phyloP scores from a whole-genome alignment of 1,140 invertebrate genomes.

The Drosophila kepulauana region DNA sequence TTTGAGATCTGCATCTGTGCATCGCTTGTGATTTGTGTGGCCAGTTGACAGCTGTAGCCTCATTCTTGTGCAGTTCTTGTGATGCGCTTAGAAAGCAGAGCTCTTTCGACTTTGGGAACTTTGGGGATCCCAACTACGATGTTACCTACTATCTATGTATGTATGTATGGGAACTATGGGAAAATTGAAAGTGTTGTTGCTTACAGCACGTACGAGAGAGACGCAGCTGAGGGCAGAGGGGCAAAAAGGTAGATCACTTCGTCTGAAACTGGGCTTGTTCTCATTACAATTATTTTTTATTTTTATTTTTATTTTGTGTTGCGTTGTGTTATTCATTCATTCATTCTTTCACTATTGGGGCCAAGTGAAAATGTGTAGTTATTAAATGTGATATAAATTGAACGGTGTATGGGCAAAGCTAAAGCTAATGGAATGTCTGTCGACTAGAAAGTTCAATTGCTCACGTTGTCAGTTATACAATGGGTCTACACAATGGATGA shows the following conservation, averaged over 20 bases:
- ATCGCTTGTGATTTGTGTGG: slow-evolving; percentile 75
- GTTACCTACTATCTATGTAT: no score
- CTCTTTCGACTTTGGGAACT: slow-evolving; percentile 13
- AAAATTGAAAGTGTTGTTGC: slow-evolving; percentile 43
- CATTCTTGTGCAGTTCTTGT: slow-evolving; percentile 26
- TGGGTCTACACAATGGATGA: no score
- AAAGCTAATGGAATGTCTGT: background rate
- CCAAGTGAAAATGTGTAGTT: slow-evolving; percentile 34
- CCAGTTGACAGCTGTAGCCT: slow-evolving; percentile 11
- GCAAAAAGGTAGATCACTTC: slow-evolving; percentile 27
- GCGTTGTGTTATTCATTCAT: background rate
- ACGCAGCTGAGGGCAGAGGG: slow-evolving; percentile 30
- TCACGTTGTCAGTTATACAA: slow-evolving; percentile 7
- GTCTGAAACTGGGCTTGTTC: slow-evolving; percentile 25
- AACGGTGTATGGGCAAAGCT: background rate
- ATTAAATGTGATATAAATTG: slow-evolving; percentile 24
- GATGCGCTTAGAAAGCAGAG: slow-evolving; percentile 60
- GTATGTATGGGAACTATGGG: slow-evolving; percentile 15
- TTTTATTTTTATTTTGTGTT: background rate
- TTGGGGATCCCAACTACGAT: slow-evolving; percentile 1
- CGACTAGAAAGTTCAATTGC: slow-evolving; percentile 21
- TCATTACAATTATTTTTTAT: slow-evolving; percentile 19
- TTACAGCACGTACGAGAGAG: slow-evolving; percentile 32
- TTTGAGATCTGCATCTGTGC: slow-evolving; percentile 24
- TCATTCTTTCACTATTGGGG: slow-evolving; percentile 5